Evolutionary conservation across 23 tunicate species (phyloP), one percentile per base, ranked within the genome.

Genomic region (Trididemnum clinides): DNA sequence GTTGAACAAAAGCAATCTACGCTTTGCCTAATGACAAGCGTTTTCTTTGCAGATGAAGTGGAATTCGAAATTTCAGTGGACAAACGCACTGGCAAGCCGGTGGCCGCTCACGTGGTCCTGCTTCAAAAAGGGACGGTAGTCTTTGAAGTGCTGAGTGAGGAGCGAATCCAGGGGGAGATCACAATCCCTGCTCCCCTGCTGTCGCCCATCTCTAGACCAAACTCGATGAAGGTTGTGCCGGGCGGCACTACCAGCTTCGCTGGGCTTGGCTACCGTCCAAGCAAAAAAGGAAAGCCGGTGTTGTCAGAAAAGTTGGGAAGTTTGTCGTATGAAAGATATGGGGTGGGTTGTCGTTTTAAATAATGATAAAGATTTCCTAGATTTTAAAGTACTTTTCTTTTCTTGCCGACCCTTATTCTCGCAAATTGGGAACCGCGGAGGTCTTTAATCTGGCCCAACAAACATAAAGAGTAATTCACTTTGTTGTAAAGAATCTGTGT

Each of bases 31-130:
- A n/a, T n/a, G n/a, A n/a, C n/a, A n/a, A n/a, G n/a, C n/a, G n/a
- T n/a, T 7, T 85, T 78, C 18, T 12, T 82, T 72, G 31, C 72
- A 94, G 99, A 97, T 89, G 99, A 97, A 73, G 90, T 92, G 38
- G 99, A 97, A 36, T 97, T 97, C 82, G 99, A 97, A 54, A 93
- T 97, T 28, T 92, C 93, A 62, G 89, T 97, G 89, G 99, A 97
- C 82, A 94, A 85, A 2, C 92, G 99, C 38, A 97, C 93, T 34
- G 97, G 99, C 6, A 89, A 94, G 59, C 94, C 97, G 2, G 97
- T 97, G 29, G 99, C 99, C 2, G 86, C 86, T 20, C 97, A 97
- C 34, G 97, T 97, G 3, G 88, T 87, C 34, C 64, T 78, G 64
- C 80, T 97, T 25, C 97, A 92, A 51, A 92, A 88, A 82, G 99